Evolutionary conservation across 2,113 vertebrate genomes (phyloP).

Genomic region (Cardinalis cardinalis): DNA sequence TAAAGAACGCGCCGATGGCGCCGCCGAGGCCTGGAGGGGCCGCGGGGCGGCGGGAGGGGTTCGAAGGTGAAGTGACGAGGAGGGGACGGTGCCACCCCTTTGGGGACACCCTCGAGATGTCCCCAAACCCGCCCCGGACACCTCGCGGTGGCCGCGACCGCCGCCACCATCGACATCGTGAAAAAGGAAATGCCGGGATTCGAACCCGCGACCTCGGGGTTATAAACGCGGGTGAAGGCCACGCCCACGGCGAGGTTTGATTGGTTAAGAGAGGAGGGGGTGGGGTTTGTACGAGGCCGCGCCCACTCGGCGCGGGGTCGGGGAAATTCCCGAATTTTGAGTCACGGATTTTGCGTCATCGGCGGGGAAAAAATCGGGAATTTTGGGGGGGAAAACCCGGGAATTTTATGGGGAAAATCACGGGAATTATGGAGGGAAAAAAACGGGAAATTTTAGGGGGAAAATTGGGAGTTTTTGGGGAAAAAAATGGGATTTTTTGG

Average conservation of each 20-base stretch:
- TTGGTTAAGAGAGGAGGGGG: not conserved
- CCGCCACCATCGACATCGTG: not conserved
- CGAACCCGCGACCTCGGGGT: not conserved
- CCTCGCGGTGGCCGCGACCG: not conserved
- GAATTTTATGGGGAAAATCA: too few species aligned
- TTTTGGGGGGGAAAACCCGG: too few species aligned
- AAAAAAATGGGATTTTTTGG: too few species aligned
- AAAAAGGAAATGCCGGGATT: not conserved
- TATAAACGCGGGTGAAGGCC: rapidly evolving
- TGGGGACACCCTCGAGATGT: not conserved
- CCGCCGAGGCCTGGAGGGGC: not conserved
- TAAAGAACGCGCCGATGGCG: not conserved
- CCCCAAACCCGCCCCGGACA: not conserved
- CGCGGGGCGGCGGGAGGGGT: not conserved
- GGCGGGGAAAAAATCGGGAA: not conserved
- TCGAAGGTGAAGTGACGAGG: not conserved
- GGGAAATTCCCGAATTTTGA: not conserved
- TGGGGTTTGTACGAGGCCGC: not conserved
- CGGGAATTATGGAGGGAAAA: too few species aligned
- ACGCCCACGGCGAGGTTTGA: not conserved
- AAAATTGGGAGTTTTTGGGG: too few species aligned
- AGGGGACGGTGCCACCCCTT: not conserved
- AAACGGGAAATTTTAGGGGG: too few species aligned
- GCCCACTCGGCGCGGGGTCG: not conserved
- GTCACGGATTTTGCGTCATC: not conserved